A percentile compares a stretch with the other conserved stretches of the same genome.
These are phyloP conservation scores for Hyles euphorbiae DNA, from an alignment of 1,140 invertebrate genomes.

Conservation along the genomic window DNA sequence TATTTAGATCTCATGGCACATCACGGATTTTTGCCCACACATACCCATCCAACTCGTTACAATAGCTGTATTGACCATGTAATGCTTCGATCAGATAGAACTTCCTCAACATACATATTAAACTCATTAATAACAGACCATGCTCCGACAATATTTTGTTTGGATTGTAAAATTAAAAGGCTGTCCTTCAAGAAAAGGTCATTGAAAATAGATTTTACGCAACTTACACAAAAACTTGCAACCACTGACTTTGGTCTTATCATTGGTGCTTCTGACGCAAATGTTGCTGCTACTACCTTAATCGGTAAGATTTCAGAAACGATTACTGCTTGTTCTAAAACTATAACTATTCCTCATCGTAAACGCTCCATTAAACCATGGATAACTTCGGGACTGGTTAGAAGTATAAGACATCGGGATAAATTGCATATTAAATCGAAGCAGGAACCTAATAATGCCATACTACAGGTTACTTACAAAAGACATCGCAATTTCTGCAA, in stretches of 20 bases:
- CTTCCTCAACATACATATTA: not conserved
- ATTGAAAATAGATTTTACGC: not conserved
- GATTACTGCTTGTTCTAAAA: too few relatives aligned
- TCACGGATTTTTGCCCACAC: constrained; percentile 15
- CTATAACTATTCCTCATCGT: not conserved
- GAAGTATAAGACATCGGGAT: constrained; percentile 23
- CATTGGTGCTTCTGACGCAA: too few relatives aligned
- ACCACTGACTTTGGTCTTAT: too few relatives aligned
- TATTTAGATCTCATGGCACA: constrained; percentile 15
- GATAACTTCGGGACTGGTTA: constrained; percentile 25
- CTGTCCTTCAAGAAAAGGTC: not conserved
- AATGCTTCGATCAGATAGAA: constrained; percentile 11
- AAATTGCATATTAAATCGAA: constrained; percentile 8
- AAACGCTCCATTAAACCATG: constrained; percentile 19
- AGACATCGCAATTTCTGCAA: constrained; percentile 26
- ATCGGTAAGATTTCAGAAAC: too few relatives aligned
- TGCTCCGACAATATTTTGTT: not conserved
- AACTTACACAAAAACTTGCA: too few relatives aligned
- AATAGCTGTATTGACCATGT: constrained; percentile 18
- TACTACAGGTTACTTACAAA: constrained; percentile 14
- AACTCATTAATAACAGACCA: constrained; percentile 16
- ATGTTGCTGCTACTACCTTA: too few relatives aligned
- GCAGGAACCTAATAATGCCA: constrained; percentile 18
- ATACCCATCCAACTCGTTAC: constrained; percentile 10
- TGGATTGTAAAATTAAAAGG: not conserved